phyloP scores from a whole-genome alignment of 2,797 vertebrate genomes.

The Glossophaga mutica region DNA sequence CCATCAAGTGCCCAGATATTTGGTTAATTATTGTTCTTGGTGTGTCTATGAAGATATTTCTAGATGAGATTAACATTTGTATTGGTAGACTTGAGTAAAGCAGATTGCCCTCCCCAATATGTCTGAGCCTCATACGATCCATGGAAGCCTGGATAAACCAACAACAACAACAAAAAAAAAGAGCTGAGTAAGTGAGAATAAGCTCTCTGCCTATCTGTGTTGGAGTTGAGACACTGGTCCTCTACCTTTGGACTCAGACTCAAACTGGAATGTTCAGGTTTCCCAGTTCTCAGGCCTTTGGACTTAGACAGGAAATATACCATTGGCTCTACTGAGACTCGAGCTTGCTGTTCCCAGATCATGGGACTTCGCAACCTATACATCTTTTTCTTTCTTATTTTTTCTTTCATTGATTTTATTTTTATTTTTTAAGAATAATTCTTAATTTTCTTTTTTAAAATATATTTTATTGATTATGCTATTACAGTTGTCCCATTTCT shows the following conservation, averaged over 20 bases:
- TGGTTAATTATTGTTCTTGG: constrained; percentile 37
- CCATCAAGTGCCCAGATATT: not conserved
- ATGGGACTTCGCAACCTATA: not conserved
- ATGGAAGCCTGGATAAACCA: not conserved
- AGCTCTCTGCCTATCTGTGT: not conserved
- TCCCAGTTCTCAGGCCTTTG: not conserved
- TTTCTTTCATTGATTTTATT: not conserved
- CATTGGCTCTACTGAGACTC: not conserved
- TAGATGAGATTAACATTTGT: not conserved
- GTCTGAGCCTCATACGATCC: not conserved
- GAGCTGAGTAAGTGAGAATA: not conserved
- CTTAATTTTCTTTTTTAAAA: too few species aligned
- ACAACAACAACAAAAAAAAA: not conserved
- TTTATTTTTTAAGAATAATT: too few species aligned
- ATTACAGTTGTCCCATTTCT: too few species aligned
- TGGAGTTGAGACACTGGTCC: not conserved
- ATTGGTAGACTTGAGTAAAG: not conserved
- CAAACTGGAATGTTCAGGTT: not conserved
- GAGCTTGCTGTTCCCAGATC: not conserved
- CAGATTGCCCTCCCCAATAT: not conserved
- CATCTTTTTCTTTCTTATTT: not conserved
- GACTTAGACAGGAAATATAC: not conserved
- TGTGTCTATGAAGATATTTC: not conserved
- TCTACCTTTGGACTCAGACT: not conserved
- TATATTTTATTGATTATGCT: too few species aligned